Conservation (phyloP, 2,888 invertebrate species). For the Eupithecia exiguata region DNA sequence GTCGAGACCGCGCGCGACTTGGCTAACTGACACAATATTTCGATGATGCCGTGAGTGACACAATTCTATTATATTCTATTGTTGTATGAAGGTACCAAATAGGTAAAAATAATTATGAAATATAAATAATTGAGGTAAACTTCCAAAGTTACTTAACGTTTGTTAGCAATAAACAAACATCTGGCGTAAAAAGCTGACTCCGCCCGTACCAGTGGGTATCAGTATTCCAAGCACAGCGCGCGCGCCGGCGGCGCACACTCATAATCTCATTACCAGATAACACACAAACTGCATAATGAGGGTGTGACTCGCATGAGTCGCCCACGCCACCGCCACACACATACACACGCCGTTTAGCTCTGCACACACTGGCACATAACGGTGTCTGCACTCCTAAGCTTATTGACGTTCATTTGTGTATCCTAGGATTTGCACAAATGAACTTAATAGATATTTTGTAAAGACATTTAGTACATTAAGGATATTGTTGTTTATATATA, state of each 20-base stretch:
- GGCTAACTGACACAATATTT: no score
- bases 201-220: background rate
- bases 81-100: no score
- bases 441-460: background rate
- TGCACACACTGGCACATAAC: no score
- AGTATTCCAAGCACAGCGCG: background rate
- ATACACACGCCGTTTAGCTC: background rate
- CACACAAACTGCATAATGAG: constrained; percentile 43
- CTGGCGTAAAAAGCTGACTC: no score
- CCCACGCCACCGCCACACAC: background rate
- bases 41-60: no score
- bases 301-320: constrained; percentile 40
- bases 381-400: background rate
- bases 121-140: no score
- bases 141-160: no score
- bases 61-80: no score
- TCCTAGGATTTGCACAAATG: background rate
- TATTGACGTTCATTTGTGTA: background rate
- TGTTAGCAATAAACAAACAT: no score
- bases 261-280: constrained; percentile 44
- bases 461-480: background rate
- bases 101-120: no score
- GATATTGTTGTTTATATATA: no score
- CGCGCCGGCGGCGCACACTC: constrained; percentile 13
- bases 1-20: background rate